A percentile compares a stretch with the other conserved stretches of the same genome.
Conservation (phyloP, 1,140 invertebrate species). For the Sarcophaga peregrina region DNA sequence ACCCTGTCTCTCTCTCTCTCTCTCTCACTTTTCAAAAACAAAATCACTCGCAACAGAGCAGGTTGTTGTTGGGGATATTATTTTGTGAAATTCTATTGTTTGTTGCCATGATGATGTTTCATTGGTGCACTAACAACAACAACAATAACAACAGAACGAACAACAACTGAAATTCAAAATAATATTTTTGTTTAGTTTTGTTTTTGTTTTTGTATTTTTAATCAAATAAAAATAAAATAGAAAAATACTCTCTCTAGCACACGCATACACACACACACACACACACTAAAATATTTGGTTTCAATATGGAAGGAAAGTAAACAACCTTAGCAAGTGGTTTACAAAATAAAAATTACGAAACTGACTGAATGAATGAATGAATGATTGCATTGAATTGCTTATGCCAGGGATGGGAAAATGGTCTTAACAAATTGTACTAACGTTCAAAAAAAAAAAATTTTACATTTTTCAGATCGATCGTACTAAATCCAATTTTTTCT, state of each 20-base stretch:
- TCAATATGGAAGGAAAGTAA: not conserved
- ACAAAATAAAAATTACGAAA: not conserved
- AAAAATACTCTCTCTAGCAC: not conserved
- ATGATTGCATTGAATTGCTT: too few species aligned
- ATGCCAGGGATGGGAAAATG: not conserved
- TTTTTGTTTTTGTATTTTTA: not conserved
- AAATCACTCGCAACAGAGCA: too few species aligned
- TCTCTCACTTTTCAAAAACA: not conserved
- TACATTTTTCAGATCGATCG: not conserved
- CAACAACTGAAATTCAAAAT: not conserved
- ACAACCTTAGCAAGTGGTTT: constrained; percentile 24
- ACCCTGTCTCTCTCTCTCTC: not conserved
- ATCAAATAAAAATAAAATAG: constrained; percentile 9
- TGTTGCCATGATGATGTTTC: too few species aligned
- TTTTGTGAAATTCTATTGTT: too few species aligned
- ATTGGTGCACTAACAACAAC: too few species aligned
- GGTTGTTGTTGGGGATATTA: too few species aligned
- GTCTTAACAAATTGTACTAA: not conserved
- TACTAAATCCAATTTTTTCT: too few species aligned
- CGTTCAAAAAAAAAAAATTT: not conserved
- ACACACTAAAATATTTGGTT: not conserved
- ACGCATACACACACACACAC: not conserved
- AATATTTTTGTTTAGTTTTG: constrained; percentile 6
- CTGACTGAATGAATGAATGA: not conserved
- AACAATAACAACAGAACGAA: not conserved